Base-by-base conservation (phyloP, 2,888 invertebrate genomes). In the Epirrhoe alternata region DNA sequence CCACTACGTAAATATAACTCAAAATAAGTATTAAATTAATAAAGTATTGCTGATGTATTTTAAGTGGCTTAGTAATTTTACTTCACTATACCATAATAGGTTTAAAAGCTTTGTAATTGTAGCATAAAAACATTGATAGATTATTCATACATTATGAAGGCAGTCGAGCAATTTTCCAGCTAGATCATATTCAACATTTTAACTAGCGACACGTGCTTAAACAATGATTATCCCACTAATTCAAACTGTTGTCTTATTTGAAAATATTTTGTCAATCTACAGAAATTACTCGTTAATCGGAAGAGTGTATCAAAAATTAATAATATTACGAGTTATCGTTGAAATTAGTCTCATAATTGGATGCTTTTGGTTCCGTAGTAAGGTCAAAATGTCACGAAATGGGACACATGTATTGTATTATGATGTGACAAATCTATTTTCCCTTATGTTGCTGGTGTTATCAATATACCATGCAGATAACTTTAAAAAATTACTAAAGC, bases 181-280 rank as follows among this genome's bases (percentile, higher is more conserved):
- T 42, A 42, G 12, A 42, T 42, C 38, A 10, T 47, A 47, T 16
- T 16, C 7, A 16, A 1, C 6, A 6, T 6, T 16, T 6, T 12
- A 14, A 14, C 14, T n/a, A 14, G 45, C n/a, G 14, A 47, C 47
- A 47, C 47, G 47, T 7, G 16, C 16, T 47, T 6, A 16, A 16
- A 7, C 24, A 30, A 65, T 66, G 66, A 49, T 61, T 0, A 31
- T 6, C n/a, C 30, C 57, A 24, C 50, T 35, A 8, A 53, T 66
- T 12, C 61, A 45, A 42, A 17, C 42, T 0, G 33, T 69, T 58
- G 17, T 67, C 1, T 12, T 52, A 24, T 0, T 63, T 7, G 66
- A 71, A 67, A 67, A 65, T 52, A 7, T 67, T 47, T 24, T 55
- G 8, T 62, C 68, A 6, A 6, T 66, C 0, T 71, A 71, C 17